Conservation (phyloP, 2,888 invertebrate species). For the Mamestra brassicae region DNA sequence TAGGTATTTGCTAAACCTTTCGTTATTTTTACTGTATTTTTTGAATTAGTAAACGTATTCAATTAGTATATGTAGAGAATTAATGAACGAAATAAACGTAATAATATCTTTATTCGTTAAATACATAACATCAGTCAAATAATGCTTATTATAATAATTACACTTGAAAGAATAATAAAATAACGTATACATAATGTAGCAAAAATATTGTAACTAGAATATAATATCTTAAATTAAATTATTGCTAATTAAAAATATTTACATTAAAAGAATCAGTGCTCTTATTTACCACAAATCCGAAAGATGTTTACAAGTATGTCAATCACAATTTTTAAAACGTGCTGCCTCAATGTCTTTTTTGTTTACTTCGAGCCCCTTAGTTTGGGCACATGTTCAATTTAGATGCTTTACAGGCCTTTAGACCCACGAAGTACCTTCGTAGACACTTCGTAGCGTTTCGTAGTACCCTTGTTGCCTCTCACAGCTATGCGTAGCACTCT, state of each 20-base stretch:
- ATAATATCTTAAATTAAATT: constrained; percentile 26
- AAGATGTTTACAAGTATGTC: background rate
- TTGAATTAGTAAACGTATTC: background rate
- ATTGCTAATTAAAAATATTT: constrained; percentile 35
- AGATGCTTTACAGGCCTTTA: background rate
- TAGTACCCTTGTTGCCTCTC: no score
- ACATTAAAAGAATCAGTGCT: constrained; percentile 32
- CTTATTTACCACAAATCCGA: background rate
- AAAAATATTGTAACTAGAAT: background rate
- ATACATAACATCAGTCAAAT: constrained; percentile 72
- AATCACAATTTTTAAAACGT: background rate
- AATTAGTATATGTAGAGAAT: background rate
- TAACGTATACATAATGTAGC: constrained; percentile 13
- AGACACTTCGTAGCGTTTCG: no score
- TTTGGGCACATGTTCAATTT: background rate
- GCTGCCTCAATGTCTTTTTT: constrained; percentile 24
- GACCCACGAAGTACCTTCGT: background rate
- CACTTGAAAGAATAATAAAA: background rate
- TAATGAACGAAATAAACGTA: constrained; percentile 10
- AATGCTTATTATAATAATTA: constrained; percentile 39
- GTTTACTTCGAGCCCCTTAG: background rate
- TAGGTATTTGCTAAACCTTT: background rate
- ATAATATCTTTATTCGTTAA: constrained; percentile 57
- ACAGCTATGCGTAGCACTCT: background rate
- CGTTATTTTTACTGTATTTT: background rate